These are phyloP conservation scores for Calliscelio sp. DNA, from an alignment of 2,888 invertebrate species.

Conservation along the genomic window DNA sequence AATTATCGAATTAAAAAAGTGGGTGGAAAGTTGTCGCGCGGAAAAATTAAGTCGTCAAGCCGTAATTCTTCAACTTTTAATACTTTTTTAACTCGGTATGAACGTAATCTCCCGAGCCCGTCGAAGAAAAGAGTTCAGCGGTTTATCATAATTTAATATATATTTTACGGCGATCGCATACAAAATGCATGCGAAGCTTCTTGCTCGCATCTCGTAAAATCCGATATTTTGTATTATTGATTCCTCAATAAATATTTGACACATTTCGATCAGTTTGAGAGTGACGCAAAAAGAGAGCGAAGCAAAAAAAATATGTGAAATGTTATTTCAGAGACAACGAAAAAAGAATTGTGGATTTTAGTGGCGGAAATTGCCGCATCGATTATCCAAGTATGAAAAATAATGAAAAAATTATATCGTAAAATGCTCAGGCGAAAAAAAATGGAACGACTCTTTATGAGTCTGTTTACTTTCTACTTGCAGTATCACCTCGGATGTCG, in stretches of 20 bases:
- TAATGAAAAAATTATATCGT: slow-evolving; percentile 20
- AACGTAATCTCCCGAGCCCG: slow-evolving; percentile 27
- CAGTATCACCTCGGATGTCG: slow-evolving; percentile 29
- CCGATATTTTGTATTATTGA: slow-evolving; percentile 57
- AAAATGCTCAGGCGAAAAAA: not conserved
- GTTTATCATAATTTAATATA: slow-evolving; percentile 63
- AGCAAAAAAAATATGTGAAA: slow-evolving; percentile 9
- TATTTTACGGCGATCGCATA: slow-evolving; percentile 46
- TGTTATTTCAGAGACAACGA: not conserved
- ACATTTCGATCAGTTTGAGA: slow-evolving; percentile 28
- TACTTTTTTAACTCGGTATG: slow-evolving; percentile 20
- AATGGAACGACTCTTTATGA: slow-evolving; percentile 32
- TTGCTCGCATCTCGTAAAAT: slow-evolving; percentile 34
- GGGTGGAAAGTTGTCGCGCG: not conserved
- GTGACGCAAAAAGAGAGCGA: not conserved
- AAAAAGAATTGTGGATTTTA: not conserved
- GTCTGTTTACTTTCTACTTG: slow-evolving; percentile 32
- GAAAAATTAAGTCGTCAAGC: not conserved
- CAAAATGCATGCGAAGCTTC: slow-evolving; percentile 34
- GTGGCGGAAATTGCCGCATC: not conserved
- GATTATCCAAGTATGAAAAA: slow-evolving; percentile 23
- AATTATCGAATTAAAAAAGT: not conserved
- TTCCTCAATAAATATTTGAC: slow-evolving; percentile 60
- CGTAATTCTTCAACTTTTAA: slow-evolving; percentile 36
- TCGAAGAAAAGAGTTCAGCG: slow-evolving; percentile 44